These are phyloP conservation scores for Monochamus saltuarius DNA, from an alignment of 1,140 invertebrate species.

Conservation along the genomic window DNA sequence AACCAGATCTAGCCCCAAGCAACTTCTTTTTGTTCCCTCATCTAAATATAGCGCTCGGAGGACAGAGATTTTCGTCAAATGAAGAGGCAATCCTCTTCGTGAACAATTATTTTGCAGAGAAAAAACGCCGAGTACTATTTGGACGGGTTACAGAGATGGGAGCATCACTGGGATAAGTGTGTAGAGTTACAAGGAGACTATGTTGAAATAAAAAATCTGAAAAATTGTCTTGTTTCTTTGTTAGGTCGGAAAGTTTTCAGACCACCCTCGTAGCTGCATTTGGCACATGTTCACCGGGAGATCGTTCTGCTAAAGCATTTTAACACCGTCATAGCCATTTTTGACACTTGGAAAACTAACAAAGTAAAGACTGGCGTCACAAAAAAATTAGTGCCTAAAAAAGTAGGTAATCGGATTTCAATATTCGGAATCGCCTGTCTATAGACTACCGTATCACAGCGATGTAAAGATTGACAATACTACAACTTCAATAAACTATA, in stretches of 20 bases:
- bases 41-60: constrained; percentile 34
- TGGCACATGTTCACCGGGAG: too few species aligned
- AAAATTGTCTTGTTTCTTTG: constrained; percentile 18
- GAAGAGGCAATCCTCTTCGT: constrained; percentile 29
- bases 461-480: too few species aligned
- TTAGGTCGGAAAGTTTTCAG: constrained; percentile 22
- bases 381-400: too few species aligned
- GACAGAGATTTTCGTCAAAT: constrained; percentile 40
- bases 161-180: constrained; percentile 35
- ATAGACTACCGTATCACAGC: too few species aligned
- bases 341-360: too few species aligned
- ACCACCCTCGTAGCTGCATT: too few species aligned
- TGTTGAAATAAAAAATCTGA: constrained; percentile 34
- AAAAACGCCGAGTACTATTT: constrained; percentile 26
- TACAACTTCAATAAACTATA: too few species aligned
- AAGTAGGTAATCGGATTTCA: too few species aligned
- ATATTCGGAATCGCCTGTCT: too few species aligned
- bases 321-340: too few species aligned
- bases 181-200: constrained; percentile 32
- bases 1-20: constrained; percentile 44
- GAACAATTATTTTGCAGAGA: constrained; percentile 36
- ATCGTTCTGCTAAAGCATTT: too few species aligned
- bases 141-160: constrained; percentile 26
- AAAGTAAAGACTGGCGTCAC: too few species aligned
- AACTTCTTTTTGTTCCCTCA: constrained; percentile 24